Conservation (phyloP, 1,140 invertebrate species). For the Orchesella cincta region DNA sequence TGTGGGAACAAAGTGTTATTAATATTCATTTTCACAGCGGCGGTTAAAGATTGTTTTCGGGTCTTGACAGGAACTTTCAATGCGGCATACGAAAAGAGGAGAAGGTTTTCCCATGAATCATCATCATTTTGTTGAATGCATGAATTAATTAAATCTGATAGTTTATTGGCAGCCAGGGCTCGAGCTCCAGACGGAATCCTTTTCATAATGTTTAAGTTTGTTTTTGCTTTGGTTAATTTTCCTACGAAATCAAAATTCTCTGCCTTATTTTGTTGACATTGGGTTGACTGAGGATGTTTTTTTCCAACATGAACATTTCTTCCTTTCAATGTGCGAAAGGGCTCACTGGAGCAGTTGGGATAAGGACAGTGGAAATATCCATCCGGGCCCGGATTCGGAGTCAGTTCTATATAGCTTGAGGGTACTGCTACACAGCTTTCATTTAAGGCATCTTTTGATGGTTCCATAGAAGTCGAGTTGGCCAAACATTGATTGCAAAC, state of each 20-base stretch:
- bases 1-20: no score
- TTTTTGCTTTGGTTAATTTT: background rate
- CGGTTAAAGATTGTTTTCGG: background rate
- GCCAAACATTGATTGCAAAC: no score
- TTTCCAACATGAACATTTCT: background rate
- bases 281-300: background rate
- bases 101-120: background rate
- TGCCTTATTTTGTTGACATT: background rate
- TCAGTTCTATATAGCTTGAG: background rate
- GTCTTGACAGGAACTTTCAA: background rate
- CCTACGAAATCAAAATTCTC: background rate
- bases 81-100: background rate
- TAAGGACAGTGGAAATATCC: no score
- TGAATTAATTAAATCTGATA: background rate
- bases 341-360: background rate
- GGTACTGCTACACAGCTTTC: background rate
- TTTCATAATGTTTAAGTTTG: background rate
- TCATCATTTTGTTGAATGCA: background rate
- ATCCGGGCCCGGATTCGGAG: no score
- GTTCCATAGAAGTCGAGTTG: background rate
- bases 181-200: background rate
- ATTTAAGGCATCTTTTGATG: background rate
- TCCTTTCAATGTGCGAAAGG: background rate
- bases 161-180: background rate
- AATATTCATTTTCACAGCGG: background rate